These are phyloP conservation scores for Eulithis prunata DNA, from an alignment of 2,888 invertebrate species.

Conservation along the genomic window DNA sequence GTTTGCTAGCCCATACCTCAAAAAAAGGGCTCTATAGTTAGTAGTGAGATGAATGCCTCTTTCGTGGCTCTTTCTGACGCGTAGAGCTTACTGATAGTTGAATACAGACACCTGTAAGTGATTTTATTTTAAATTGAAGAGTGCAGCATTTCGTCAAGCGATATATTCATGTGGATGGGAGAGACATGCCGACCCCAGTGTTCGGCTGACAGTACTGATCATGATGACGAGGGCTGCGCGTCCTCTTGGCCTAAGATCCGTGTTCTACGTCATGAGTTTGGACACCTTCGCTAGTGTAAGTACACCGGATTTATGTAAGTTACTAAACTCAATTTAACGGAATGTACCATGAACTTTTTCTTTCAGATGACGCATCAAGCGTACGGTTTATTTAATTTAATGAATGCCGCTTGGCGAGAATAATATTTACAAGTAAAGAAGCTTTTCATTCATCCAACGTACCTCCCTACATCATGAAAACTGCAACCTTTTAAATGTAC, in stretches of 20 bases:
- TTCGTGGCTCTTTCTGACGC: no score
- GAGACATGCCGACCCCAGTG: constrained; percentile 46
- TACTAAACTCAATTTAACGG: no score
- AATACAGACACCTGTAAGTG: no score
- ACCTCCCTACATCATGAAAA: no score
- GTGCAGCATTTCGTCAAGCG: constrained; percentile 57
- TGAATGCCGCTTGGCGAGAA: constrained; percentile 60
- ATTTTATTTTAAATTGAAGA: constrained; percentile 46
- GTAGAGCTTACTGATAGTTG: no score
- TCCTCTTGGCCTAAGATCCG: constrained; percentile 61
- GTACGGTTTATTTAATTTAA: constrained; percentile 63
- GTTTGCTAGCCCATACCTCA: no score
- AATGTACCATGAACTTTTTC: background rate
- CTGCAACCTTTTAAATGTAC: no score
- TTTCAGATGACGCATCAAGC: constrained; percentile 64
- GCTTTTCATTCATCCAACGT: background rate
- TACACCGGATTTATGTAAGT: background rate
- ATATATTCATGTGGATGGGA: constrained; percentile 72
- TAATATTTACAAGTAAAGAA: constrained; percentile 1
- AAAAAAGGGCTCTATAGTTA: no score
- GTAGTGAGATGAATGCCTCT: no score
- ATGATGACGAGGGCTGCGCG: constrained; percentile 64
- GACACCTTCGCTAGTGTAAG: constrained; percentile 67
- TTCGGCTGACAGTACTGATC: constrained; percentile 59
- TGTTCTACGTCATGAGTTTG: constrained; percentile 65